Evolutionary conservation across 1,140 invertebrate genomes (phyloP).

Genomic region (Akabosia matsudoensis): DNA sequence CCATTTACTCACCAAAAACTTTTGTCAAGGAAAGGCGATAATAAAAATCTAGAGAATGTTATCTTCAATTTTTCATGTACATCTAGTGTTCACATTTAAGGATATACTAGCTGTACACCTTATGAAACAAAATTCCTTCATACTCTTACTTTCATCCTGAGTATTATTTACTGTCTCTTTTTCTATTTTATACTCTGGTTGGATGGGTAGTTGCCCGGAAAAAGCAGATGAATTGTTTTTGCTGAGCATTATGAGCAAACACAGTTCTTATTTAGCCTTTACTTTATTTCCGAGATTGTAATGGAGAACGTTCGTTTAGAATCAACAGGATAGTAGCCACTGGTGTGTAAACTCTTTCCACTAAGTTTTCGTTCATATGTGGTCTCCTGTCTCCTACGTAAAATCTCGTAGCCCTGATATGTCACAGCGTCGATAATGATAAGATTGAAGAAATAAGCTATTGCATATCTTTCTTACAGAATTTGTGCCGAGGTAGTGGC

Average conservation of each 20-base stretch:
- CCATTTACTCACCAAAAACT: background rate
- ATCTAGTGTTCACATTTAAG: no score
- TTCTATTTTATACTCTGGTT: background rate
- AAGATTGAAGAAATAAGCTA: no score
- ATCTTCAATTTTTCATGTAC: slow-evolving; percentile 12
- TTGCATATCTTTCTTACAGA: no score
- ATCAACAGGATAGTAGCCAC: background rate
- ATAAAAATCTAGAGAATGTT: slow-evolving; percentile 10
- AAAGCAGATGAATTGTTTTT: slow-evolving; percentile 17
- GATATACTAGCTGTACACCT: no score
- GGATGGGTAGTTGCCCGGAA: background rate
- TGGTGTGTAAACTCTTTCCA: no score
- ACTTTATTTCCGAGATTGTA: slow-evolving; percentile 19
- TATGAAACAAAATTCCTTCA: background rate
- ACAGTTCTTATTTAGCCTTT: slow-evolving; percentile 21
- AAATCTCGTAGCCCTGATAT: no score
- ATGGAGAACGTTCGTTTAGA: background rate
- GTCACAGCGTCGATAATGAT: no score
- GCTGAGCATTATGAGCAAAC: slow-evolving; percentile 22
- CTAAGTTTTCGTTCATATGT: no score
- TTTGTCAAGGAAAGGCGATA: background rate
- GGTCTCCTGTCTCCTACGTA: no score
- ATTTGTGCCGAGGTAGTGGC: no score
- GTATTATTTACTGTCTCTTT: background rate
- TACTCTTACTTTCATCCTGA: background rate